These are phyloP conservation scores for Apus apus DNA, from an alignment of 2,113 vertebrate species.

Conservation along the genomic window DNA sequence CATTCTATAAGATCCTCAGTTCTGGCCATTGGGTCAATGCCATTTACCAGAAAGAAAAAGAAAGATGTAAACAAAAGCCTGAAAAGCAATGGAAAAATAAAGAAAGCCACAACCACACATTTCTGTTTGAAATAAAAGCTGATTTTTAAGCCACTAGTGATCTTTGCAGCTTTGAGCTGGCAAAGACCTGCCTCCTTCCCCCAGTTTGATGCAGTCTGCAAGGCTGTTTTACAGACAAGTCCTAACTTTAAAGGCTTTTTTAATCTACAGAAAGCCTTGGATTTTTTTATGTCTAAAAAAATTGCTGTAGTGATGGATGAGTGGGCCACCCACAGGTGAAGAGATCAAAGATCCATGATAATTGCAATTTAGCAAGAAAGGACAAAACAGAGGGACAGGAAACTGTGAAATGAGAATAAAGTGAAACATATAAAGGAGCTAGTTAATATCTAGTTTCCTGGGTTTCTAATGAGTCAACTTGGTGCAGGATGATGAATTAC, in stretches of 20 bases:
- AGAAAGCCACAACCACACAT: not conserved
- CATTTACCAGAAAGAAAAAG: not conserved
- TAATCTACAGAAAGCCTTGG: not conserved
- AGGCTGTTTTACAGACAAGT: not conserved
- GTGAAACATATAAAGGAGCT: not conserved
- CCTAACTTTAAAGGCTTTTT: not conserved
- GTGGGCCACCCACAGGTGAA: conserved; percentile 26
- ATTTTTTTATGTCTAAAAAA: not conserved
- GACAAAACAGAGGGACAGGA: conserved; percentile 18
- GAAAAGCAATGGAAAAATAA: not conserved
- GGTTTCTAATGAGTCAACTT: conserved; percentile 38
- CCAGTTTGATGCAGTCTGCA: not conserved
- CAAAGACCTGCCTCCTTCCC: not conserved
- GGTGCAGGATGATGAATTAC: conserved; percentile 20
- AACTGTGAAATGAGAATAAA: conserved; percentile 37
- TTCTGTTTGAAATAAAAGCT: not conserved
- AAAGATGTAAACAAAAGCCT: not conserved
- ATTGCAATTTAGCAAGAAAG: conserved; percentile 43
- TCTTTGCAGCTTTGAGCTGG: not conserved
- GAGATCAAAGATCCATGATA: conserved; percentile 25
- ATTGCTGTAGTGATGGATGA: not conserved
- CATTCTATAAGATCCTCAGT: not conserved
- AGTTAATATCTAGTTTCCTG: conserved; percentile 29
- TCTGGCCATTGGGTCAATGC: not conserved
- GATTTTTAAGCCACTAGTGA: not conserved